Evolutionary conservation across 2,888 invertebrate genomes (phyloP).

Genomic region (Stramonita haemastoma): DNA sequence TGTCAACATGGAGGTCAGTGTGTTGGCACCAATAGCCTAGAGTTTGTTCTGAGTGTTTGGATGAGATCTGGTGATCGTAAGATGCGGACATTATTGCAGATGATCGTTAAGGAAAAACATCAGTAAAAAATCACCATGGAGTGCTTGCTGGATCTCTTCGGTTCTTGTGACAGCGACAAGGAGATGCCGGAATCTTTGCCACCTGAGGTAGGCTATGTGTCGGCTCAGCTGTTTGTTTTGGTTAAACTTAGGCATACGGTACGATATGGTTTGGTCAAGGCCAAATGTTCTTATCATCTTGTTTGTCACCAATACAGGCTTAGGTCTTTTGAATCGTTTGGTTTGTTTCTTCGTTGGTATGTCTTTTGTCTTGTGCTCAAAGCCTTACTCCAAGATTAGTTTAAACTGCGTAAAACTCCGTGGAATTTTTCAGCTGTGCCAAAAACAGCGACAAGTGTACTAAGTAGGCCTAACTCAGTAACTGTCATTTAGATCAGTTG

Average conservation of each 20-base stretch:
- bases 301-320: no score
- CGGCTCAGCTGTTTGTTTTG: conserved; percentile 11
- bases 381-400: background rate
- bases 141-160: conserved; percentile 89
- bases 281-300: background rate
- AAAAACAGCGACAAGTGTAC: no score
- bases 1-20: conserved; percentile 55
- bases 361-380: background rate
- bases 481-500: no score
- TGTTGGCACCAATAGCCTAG: conserved; percentile 43
- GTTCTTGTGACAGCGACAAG: conserved; percentile 70
- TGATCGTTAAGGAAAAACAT: background rate
- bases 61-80: conserved; percentile 14
- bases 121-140: conserved; percentile 82
- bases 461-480: no score
- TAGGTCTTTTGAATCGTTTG: background rate
- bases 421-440: no score
- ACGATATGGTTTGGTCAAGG: background rate
- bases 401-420: no score
- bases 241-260: background rate
- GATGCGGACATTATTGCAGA: conserved; percentile 16
- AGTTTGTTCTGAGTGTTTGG: conserved; percentile 38
- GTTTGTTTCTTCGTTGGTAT: background rate
- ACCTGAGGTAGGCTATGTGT: conserved; percentile 71
- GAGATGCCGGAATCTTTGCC: conserved; percentile 69